phyloP scores from a whole-genome alignment of 2,888 invertebrate species.

The Nomada fucata region DNA sequence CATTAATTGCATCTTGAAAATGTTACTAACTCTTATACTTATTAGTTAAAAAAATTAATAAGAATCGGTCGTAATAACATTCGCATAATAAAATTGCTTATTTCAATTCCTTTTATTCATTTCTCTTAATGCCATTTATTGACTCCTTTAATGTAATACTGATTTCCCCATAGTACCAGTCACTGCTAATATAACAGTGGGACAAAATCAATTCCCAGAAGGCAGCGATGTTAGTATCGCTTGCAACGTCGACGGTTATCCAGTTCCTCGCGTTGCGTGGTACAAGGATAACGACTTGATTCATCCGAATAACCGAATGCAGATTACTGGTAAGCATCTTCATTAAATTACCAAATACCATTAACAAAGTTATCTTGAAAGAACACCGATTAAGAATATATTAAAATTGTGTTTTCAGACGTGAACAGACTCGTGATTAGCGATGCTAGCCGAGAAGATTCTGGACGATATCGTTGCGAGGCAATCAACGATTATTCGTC shows the following conservation, averaged over 20 bases:
- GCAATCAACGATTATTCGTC: constrained; percentile 91
- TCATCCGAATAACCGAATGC: constrained; percentile 86
- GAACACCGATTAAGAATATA: not conserved
- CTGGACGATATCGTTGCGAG: constrained; percentile 93
- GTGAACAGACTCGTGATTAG: constrained; percentile 89
- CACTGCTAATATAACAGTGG: constrained; percentile 87
- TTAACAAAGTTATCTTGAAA: not conserved
- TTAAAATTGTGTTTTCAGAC: constrained; percentile 83
- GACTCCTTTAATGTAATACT: not conserved
- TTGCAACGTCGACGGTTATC: constrained; percentile 92
- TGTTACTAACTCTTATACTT: not conserved
- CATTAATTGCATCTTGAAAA: not conserved
- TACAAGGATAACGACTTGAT: constrained; percentile 90
- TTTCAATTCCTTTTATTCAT: not conserved
- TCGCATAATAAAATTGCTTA: constrained; percentile 14
- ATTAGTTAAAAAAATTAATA: not conserved
- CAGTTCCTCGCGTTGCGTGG: constrained; percentile 92
- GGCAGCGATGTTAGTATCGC: constrained; percentile 89
- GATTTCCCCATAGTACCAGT: constrained; percentile 86
- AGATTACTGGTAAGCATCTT: constrained; percentile 87
- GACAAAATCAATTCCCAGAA: constrained; percentile 86
- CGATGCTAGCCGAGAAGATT: constrained; percentile 88
- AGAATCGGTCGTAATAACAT: not conserved
- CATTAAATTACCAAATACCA: not conserved
- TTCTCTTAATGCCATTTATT: not conserved